Evolutionary conservation across 2,888 invertebrate species (phyloP).

Genomic region (Mamestra brassicae): DNA sequence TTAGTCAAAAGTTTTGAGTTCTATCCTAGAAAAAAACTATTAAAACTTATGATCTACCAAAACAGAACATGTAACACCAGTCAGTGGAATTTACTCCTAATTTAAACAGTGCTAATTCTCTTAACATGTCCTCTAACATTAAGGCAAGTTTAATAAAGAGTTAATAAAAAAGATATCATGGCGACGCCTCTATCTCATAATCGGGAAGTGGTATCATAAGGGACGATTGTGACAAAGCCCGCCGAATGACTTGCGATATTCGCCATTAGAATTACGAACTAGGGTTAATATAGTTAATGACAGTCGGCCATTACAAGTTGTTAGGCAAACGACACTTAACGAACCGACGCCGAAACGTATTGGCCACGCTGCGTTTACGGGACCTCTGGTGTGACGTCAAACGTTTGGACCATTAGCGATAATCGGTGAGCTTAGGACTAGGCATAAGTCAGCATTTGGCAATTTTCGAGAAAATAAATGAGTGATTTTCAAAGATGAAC

Average conservation of each 20-base stretch:
- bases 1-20: too few relatives aligned
- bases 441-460: conserved; percentile 22
- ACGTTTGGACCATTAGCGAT: conserved; percentile 63
- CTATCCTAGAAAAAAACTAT: too few relatives aligned
- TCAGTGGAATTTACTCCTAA: background rate
- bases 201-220: conserved; percentile 69
- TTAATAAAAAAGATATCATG: conserved; percentile 67
- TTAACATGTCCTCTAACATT: background rate
- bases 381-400: conserved; percentile 77
- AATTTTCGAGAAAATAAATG: conserved; percentile 1
- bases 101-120: background rate
- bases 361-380: conserved; percentile 85
- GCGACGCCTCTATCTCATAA: conserved; percentile 63
- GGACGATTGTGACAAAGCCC: conserved; percentile 67
- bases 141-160: conserved; percentile 3
- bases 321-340: conserved; percentile 88
- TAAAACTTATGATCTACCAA: too few relatives aligned
- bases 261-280: conserved; percentile 80
- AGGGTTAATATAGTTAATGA: conserved; percentile 90
- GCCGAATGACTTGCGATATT: conserved; percentile 85
- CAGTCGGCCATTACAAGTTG: conserved; percentile 86
- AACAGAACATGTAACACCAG: background rate
- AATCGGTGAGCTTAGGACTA: conserved; percentile 42
- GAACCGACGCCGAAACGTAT: conserved; percentile 88
- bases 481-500: background rate